Evolutionary conservation across 2,888 invertebrate species (phyloP).

Genomic region (Barypeithes pellucidus): DNA sequence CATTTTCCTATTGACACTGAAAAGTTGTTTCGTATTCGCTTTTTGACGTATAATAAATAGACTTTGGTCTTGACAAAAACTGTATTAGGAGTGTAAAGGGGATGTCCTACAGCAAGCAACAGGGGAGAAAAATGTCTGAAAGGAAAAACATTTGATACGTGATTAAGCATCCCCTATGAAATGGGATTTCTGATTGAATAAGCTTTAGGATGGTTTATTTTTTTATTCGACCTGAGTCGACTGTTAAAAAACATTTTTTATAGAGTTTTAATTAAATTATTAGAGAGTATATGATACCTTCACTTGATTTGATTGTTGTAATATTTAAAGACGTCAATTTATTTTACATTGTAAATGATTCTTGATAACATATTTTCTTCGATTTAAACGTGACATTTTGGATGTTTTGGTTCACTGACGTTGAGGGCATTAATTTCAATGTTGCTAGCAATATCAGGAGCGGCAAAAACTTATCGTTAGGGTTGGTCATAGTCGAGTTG

Average conservation of each 20-base stretch:
- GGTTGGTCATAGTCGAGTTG: no score
- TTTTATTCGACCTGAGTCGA: not conserved
- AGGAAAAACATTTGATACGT: constrained; percentile 46
- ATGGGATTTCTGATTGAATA: constrained; percentile 31
- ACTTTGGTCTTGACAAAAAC: constrained; percentile 53
- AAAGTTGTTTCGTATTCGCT: constrained; percentile 51
- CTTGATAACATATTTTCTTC: no score
- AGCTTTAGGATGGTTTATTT: constrained; percentile 6
- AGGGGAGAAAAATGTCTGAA: constrained; percentile 48
- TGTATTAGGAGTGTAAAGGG: constrained; percentile 48
- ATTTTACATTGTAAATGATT: no score
- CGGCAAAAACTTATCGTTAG: no score
- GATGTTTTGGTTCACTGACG: no score
- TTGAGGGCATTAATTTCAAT: no score
- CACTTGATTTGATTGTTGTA: no score
- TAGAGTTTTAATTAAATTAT: no score
- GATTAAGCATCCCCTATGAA: constrained; percentile 39
- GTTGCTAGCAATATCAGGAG: no score
- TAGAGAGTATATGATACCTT: no score
- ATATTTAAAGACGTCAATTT: no score
- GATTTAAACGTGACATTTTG: no score
- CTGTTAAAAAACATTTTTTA: not conserved
- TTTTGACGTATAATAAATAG: constrained; percentile 53
- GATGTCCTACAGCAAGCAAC: constrained; percentile 36
- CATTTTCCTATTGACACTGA: constrained; percentile 54